These are phyloP conservation scores for Drosophila cognata DNA, from an alignment of 2,888 invertebrate genomes.

Conservation along the genomic window DNA sequence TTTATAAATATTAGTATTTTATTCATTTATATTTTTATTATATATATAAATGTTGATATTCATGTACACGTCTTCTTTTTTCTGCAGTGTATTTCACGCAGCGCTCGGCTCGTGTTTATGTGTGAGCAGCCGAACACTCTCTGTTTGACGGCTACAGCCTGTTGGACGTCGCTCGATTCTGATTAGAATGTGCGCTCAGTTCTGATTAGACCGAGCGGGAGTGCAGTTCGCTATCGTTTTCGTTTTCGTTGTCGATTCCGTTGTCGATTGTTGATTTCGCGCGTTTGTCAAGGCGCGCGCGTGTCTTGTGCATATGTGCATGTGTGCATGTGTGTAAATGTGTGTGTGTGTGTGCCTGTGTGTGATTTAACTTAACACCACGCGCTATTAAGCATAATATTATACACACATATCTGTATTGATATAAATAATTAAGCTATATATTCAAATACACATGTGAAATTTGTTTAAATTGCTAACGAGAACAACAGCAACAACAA, in stretches of 20 bases:
- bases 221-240: conserved; percentile 55
- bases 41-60: not conserved
- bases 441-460: conserved; percentile 49
- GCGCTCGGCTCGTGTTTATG: conserved; percentile 24
- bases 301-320: conserved; percentile 25
- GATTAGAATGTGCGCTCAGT: conserved; percentile 66
- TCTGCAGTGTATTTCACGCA: conserved; percentile 23
- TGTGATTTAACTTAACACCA: conserved; percentile 57
- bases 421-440: conserved; percentile 63
- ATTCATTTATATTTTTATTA: not conserved
- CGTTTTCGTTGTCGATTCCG: conserved; percentile 31
- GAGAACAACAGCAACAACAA: conserved; percentile 10
- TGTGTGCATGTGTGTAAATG: conserved; percentile 54
- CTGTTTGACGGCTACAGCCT: conserved; percentile 47
- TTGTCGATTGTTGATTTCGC: conserved; percentile 49
- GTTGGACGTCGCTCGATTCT: conserved; percentile 62
- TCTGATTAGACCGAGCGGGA: conserved; percentile 70
- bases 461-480: conserved; percentile 41
- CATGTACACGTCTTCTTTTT: not conserved
- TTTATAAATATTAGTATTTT: not conserved
- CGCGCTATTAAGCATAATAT: conserved; percentile 49
- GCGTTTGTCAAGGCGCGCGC: conserved; percentile 37
- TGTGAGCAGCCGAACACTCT: conserved; percentile 33
- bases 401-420: conserved; percentile 38
- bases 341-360: conserved; percentile 20